Base-by-base conservation (phyloP, 1,140 invertebrate genomes). In the Drosophila novamexicana region DNA sequence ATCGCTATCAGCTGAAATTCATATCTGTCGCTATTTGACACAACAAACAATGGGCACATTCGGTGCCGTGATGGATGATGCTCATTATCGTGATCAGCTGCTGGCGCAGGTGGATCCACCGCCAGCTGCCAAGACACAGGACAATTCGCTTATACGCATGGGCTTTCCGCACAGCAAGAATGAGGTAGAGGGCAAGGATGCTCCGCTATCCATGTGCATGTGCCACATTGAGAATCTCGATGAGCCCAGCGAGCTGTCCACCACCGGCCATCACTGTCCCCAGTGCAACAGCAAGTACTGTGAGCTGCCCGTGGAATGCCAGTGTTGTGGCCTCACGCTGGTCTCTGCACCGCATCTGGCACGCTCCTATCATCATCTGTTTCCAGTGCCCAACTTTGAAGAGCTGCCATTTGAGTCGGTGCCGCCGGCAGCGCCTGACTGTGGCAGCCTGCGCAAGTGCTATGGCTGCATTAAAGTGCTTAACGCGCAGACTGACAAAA, bases 271-370 rank as follows among this genome's bases (percentile, higher is more conserved):
- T 91, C 96, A 98, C 83, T 99, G 98, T 93, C 98, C 98, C 22
- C 98, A 99, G 91, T 99, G 99, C 93, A 95, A 96, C 69, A 97
- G 97, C 92, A 99, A 99, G 93, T 99, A 99, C 93, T 99, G 98
- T 93, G 98, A 99, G 92, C 94, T 99, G 72, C 99, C 99, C 0
- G 97, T 98, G 1, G 98, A 99, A 93, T 99, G 99, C 92, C 95
- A 96, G 91, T 96, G 97, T 10, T 99, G 99, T 93, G 97, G 97
- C 9, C 93, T 99, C 29, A 99, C 98, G 3, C 93, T 99, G n/a
- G 98, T 99, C 4, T 99, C 98, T 6, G 98, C 98, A 9, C 98
- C 98, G 12, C 98, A 99, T 94, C 94, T 99, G 42, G 98, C 98
- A 7, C 94, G 98, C 88, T 99, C 98, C 0, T 99, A 99, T 93